These are phyloP conservation scores for Geotrupes spiniger DNA, from an alignment of 2,888 invertebrate genomes.

Conservation along the genomic window DNA sequence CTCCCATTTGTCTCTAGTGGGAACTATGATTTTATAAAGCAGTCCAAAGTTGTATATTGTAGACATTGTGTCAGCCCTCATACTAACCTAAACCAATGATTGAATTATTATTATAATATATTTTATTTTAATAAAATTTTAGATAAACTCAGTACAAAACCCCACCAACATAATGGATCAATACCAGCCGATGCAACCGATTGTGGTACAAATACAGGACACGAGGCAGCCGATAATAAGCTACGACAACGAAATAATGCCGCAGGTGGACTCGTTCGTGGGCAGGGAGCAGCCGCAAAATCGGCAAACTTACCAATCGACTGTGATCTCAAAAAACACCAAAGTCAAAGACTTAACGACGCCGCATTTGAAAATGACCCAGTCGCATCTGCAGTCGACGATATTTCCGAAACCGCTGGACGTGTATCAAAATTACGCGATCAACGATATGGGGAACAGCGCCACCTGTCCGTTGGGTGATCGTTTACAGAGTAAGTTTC, in stretches of 20 bases:
- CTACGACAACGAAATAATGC: slow-evolving; percentile 26
- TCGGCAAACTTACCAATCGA: slow-evolving; percentile 14
- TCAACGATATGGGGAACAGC: slow-evolving; percentile 20
- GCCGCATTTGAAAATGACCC: slow-evolving; percentile 14
- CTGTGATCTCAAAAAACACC: slow-evolving; percentile 40
- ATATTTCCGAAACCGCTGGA: slow-evolving; percentile 17
- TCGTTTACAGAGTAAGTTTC: slow-evolving; percentile 23
- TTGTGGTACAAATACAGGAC: slow-evolving; percentile 28
- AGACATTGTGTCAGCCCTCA: too few relatives aligned
- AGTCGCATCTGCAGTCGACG: slow-evolving; percentile 10
- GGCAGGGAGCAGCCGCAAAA: slow-evolving; percentile 14
- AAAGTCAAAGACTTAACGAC: slow-evolving; percentile 27
- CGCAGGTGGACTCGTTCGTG: slow-evolving; percentile 25
- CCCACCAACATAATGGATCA: slow-evolving; percentile 40
- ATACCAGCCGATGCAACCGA: slow-evolving; percentile 35
- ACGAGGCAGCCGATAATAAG: slow-evolving; percentile 24
- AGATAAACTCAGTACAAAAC: slow-evolving; percentile 24
- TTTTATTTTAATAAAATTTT: slow-evolving; percentile 5
- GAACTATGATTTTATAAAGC: too few relatives aligned
- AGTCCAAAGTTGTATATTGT: too few relatives aligned
- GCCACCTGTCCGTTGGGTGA: slow-evolving; percentile 16
- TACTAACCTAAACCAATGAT: too few relatives aligned
- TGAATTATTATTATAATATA: too few relatives aligned
- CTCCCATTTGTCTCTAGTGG: too few relatives aligned
- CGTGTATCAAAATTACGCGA: slow-evolving; percentile 22